Evolutionary conservation across 1,140 invertebrate genomes (phyloP), one percentile per base, ranked within the genome.

Genomic region (Pseudomyrmex gracilis): DNA sequence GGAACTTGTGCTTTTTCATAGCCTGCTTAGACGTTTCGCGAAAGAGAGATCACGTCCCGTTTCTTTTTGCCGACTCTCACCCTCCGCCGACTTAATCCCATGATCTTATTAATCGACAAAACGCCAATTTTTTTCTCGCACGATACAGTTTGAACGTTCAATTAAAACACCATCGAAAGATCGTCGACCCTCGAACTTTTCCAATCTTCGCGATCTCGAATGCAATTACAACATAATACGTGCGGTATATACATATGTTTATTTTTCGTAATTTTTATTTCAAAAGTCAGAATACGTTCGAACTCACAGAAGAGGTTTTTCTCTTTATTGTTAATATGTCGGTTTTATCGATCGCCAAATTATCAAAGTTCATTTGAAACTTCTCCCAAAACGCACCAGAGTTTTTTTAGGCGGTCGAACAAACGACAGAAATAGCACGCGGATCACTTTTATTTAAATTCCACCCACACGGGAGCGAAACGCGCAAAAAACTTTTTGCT

Each of bases 301-400:
- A 34, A 34, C 34, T 34, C 34, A 34, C 34, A 34, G 34, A 34
- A 34, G 34, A 34, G 34, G 4, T 34, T 34, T 34, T 34, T 34
- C 0, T 34, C 7, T 34, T 34, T 34, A 7, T 34, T 34, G 34
- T 34, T 34, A 34, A 34, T 67, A 8, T n/a, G 1, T 53, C 12
- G 0, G 2, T 34, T 64, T 76, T 53, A 66, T n/a, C 13, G 9
- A 66, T 66, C 47, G 49, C 63, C 8, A n/a, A 49, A 74, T 43
- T 74, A 9, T 66, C 73, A 17, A 34, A 43, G 4, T 58, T 45
- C 13, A 34, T 49, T 51, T 13, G 15, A 64, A 20, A 1, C 12
- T 12, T 22, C 12, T 9, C 24, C 34, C 34, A 34, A 63, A 63
- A 63, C 24, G n/a, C n/a, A 57, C 43, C 8, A 45, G 9, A 22